These are phyloP conservation scores for Perodicticus potto DNA, from an alignment of 2,797 vertebrate species.

Conservation along the genomic window DNA sequence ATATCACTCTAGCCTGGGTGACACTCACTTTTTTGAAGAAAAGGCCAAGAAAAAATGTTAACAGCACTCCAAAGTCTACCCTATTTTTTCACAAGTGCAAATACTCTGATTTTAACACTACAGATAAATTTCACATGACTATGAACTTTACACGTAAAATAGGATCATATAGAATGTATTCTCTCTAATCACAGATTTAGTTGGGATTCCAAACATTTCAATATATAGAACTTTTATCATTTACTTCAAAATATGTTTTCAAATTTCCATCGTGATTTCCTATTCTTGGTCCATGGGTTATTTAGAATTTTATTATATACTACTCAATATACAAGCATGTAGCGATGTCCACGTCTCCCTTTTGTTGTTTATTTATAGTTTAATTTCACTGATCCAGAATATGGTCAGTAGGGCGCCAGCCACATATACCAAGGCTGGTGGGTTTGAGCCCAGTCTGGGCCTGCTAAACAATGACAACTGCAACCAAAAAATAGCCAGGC, in stretches of 20 bases:
- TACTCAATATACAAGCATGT: background rate
- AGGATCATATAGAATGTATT: background rate
- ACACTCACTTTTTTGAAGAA: too few species aligned
- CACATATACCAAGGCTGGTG: too few species aligned
- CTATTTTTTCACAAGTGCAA: background rate
- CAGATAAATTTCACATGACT: background rate
- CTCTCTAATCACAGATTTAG: background rate
- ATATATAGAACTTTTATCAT: background rate
- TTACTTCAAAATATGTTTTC: background rate
- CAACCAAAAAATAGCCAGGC: too few species aligned
- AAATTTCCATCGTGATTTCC: background rate
- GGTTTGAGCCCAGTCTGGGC: too few species aligned
- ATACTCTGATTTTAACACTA: background rate
- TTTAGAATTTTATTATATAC: background rate
- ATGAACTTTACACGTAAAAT: background rate
- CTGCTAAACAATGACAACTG: too few species aligned
- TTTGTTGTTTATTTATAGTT: background rate
- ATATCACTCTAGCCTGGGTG: too few species aligned
- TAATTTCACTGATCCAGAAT: background rate
- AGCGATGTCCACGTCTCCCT: background rate
- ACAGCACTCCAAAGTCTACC: background rate
- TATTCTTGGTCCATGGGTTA: background rate
- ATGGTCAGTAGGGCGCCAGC: background rate
- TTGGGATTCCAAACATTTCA: background rate
- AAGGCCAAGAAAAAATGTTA: background rate